These are phyloP conservation scores for Petrosia ficiformis DNA, from an alignment of 37 sponge, comb jelly and placozoan genomes.

Conservation along the genomic window DNA sequence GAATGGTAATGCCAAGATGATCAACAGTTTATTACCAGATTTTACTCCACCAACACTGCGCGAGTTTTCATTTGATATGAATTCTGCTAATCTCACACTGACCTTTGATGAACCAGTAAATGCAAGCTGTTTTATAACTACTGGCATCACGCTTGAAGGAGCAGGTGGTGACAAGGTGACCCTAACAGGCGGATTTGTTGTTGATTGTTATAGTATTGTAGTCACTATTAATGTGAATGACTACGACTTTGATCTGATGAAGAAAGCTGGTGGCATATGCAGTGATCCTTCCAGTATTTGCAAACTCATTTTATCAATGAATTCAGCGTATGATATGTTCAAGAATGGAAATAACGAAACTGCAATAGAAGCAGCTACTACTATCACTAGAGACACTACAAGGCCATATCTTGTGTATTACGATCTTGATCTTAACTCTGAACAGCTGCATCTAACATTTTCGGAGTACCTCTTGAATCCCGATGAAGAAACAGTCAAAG, in stretches of 20 bases:
- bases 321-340: slow-evolving; percentile 69
- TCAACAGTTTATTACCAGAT: slow-evolving; percentile 38
- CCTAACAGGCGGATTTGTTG: slow-evolving; percentile 76
- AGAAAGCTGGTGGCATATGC: slow-evolving; percentile 36
- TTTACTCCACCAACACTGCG: slow-evolving; percentile 47
- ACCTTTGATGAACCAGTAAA: slow-evolving; percentile 87
- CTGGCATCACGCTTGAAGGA: slow-evolving; percentile 28
- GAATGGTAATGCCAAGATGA: slow-evolving; percentile 45
- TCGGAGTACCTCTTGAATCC: slow-evolving; percentile 60
- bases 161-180: background rate
- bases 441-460: slow-evolving; percentile 75
- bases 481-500: background rate
- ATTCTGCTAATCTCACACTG: slow-evolving; percentile 69
- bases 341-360: slow-evolving; percentile 35
- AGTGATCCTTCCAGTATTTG: slow-evolving; percentile 38
- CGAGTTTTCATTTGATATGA: slow-evolving; percentile 70
- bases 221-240: slow-evolving; percentile 70
- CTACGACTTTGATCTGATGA: slow-evolving; percentile 71
- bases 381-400: slow-evolving; percentile 49
- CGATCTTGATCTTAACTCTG: slow-evolving; percentile 72
- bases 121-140: slow-evolving; percentile 49
- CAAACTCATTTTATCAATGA: slow-evolving; percentile 18
- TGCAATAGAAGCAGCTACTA: background rate
- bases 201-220: slow-evolving; percentile 57
- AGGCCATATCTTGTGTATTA: slow-evolving; percentile 73